A percentile compares a stretch with the other conserved stretches of the same genome.
These are phyloP conservation scores for Myotis vivesi DNA, from an alignment of 2,797 vertebrate genomes.

Conservation along the genomic window DNA sequence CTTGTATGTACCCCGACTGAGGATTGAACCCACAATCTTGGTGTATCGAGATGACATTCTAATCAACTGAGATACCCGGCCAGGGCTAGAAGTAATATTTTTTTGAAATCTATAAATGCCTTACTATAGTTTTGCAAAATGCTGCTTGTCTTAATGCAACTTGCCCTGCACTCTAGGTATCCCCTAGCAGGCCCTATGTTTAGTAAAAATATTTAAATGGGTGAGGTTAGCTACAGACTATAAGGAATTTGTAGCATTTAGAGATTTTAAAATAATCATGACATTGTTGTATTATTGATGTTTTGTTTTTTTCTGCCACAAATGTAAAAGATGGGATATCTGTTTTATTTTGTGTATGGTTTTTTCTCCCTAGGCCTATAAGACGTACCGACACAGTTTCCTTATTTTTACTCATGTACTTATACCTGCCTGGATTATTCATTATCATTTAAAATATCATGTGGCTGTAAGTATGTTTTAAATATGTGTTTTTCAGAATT, in stretches of 20 bases:
- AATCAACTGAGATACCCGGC: background rate
- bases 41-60: background rate
- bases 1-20: background rate
- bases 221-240: background rate
- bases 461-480: slow-evolving; percentile 86
- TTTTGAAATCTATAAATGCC: background rate
- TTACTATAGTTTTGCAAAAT: slow-evolving; percentile 27
- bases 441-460: slow-evolving; percentile 93
- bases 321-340: background rate
- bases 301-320: background rate
- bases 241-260: background rate
- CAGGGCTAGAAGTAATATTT: background rate
- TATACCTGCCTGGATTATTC: slow-evolving; percentile 89
- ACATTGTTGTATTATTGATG: background rate
- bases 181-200: background rate
- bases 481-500: slow-evolving; percentile 32
- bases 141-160: background rate
- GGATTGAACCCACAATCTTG: background rate
- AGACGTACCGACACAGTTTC: slow-evolving; percentile 83
- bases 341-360: slow-evolving; percentile 40
- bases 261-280: slow-evolving; percentile 36
- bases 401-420: slow-evolving; percentile 84
- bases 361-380: slow-evolving; percentile 87
- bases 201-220: slow-evolving; percentile 35
- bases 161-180: background rate